Base-by-base conservation (phyloP, 2,888 invertebrate genomes). In the Orgyia antiqua region DNA sequence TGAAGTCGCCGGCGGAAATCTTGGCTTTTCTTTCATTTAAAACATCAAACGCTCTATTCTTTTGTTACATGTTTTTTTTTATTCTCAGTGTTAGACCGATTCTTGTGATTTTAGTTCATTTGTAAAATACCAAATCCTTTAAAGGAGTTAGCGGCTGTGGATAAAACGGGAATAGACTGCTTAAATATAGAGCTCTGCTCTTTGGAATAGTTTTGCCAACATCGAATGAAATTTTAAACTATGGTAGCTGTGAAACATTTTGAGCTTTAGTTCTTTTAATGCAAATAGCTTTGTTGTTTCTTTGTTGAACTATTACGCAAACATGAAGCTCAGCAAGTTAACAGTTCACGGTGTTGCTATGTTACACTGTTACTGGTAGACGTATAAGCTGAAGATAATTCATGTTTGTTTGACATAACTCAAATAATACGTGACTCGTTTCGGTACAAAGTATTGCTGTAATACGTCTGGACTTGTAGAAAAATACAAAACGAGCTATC, bases 81-180 rank as follows among this genome's bases (percentile, higher is more conserved):
- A n/a, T n/a, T n/a, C n/a, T n/a, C n/a, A n/a, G n/a, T n/a, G n/a
- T 59, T 44, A 53, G 53, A 59, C 56, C 42, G 38, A 55, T 45
- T 40, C 13, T 13, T 17, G 23, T 3, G 17, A 59, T 8, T 68
- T 71, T 69, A 59, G 50, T 58, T 55, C 54, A 55, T 60, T 59
- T 60, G 63, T 67, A 71, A 76, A n/a, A n/a, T n/a, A n/a, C 58
- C 68, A 68, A 68, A 69, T 70, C 71, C 68, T 65, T 39, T 18
- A 6, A 42, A 61, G 59, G 70, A 71, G 44, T 42, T 25, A 33
- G 31, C 20, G 51, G 56, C 46, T 49, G 51, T 52, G 66, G 64
- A 52, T 67, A 68, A 69, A 74, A 68, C 59, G 68, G 55, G 57
- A 59, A 63, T 59, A 61, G 67, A 70, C 68, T 73, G 51, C 64